phyloP scores from a whole-genome alignment of 2,113 vertebrate genomes.

The Martes martes region DNA sequence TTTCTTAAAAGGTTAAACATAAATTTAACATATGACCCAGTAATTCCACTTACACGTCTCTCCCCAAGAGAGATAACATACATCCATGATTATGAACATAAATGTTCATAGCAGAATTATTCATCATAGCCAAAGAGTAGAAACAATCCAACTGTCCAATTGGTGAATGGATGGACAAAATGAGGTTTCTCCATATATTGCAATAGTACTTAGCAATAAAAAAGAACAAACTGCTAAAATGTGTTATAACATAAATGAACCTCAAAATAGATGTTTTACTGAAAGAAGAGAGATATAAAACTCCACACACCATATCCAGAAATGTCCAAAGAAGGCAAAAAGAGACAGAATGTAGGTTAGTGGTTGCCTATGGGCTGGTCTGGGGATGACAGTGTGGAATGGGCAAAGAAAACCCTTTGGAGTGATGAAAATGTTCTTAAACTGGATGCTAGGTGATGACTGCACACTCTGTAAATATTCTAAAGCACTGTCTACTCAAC shows the following conservation, averaged over 20 bases:
- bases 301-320: background rate
- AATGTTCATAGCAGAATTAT: background rate
- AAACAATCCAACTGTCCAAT: background rate
- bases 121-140: background rate
- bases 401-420: background rate
- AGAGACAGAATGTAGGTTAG: background rate
- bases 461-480: background rate
- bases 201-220: background rate
- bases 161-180: background rate
- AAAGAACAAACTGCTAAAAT: background rate
- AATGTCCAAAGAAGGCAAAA: background rate
- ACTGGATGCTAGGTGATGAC: background rate
- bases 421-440: background rate
- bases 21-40: background rate
- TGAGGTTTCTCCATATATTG: background rate
- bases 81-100: background rate
- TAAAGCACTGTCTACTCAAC: background rate
- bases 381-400: background rate
- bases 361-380: background rate
- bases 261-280: background rate
- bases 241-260: background rate
- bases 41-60: background rate
- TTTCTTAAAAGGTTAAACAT: background rate
- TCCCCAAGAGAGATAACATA: background rate
- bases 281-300: background rate